A percentile compares a stretch with the other conserved stretches of the same genome.
These are phyloP conservation scores for Distichodus sexfasciatus DNA, from an alignment of 2,797 vertebrate species.

Conservation along the genomic window DNA sequence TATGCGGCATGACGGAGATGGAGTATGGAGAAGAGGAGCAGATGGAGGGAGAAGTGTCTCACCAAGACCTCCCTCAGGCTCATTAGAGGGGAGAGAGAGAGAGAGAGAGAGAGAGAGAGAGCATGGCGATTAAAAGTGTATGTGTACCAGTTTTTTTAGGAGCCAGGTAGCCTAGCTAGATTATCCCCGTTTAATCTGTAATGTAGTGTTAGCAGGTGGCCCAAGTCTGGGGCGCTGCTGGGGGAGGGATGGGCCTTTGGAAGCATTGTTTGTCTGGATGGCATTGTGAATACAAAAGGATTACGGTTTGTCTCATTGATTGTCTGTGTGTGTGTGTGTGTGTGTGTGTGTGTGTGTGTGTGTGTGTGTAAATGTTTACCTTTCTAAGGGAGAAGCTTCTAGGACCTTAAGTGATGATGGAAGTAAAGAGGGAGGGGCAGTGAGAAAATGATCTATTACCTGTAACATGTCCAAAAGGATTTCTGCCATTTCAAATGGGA, in stretches of 20 bases:
- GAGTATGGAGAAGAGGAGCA: slow-evolving; percentile 71
- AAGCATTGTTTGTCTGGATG: slow-evolving; percentile 72
- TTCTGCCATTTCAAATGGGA: too few relatives aligned
- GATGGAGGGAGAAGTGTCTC: slow-evolving; percentile 68
- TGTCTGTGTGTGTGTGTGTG: slow-evolving; percentile 58
- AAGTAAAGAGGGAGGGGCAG: slow-evolving; percentile 28
- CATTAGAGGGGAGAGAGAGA: slow-evolving; percentile 18
- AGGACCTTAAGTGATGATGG: slow-evolving; percentile 63
- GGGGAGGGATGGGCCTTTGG: slow-evolving; percentile 68
- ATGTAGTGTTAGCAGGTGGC: slow-evolving; percentile 69
- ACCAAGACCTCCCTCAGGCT: slow-evolving; percentile 57
- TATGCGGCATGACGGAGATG: slow-evolving; percentile 71
- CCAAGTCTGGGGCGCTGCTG: slow-evolving; percentile 65
- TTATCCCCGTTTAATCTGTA: slow-evolving; percentile 25
- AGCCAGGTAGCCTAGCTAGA: not conserved
- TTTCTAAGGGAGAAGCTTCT: slow-evolving; percentile 21
- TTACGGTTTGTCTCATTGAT: slow-evolving; percentile 70
- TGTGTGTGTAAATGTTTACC: slow-evolving; percentile 43
- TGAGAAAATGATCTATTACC: slow-evolving; percentile 6
- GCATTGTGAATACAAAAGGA: slow-evolving; percentile 78
- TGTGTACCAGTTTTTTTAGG: not conserved
- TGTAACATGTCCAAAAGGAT: too few relatives aligned
- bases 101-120: not conserved
- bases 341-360: slow-evolving; percentile 48
- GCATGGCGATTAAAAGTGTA: not conserved